These are phyloP conservation scores for Dryomyza anilis DNA, from an alignment of 2,888 invertebrate genomes.

Conservation along the genomic window DNA sequence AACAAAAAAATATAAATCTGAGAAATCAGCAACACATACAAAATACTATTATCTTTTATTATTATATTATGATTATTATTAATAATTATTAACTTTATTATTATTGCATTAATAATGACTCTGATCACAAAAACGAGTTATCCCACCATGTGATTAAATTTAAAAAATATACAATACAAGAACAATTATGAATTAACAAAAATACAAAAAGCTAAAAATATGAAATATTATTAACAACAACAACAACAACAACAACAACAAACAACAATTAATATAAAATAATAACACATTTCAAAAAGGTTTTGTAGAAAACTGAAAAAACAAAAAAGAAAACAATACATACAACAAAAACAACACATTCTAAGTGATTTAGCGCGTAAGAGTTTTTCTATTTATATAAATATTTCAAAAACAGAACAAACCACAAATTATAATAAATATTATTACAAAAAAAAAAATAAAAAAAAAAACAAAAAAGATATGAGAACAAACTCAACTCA, in stretches of 20 bases:
- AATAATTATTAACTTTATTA: neutral
- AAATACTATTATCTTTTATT: no score
- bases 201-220: conserved; percentile 1
- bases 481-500: no score
- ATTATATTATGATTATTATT: neutral
- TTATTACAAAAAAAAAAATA: no score
- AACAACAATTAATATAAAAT: conserved; percentile 5
- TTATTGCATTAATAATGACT: conserved; percentile 36
- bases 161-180: conserved; percentile 20
- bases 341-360: conserved; percentile 20
- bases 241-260: neutral
- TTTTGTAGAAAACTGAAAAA: neutral
- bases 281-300: conserved; percentile 4
- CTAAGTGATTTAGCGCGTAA: conserved; percentile 19
- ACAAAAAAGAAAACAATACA: conserved; percentile 8
- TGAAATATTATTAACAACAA: conserved; percentile 4
- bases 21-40: no score
- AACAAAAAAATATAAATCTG: no score
- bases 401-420: neutral
- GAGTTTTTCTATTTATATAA: conserved; percentile 24
- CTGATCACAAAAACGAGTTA: conserved; percentile 51
- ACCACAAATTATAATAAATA: conserved; percentile 19
- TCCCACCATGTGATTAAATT: conserved; percentile 54
- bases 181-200: conserved; percentile 7
- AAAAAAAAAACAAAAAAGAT: no score